Evolutionary conservation across 2,797 vertebrate species (phyloP).

Genomic region (Scolopax rusticola): DNA sequence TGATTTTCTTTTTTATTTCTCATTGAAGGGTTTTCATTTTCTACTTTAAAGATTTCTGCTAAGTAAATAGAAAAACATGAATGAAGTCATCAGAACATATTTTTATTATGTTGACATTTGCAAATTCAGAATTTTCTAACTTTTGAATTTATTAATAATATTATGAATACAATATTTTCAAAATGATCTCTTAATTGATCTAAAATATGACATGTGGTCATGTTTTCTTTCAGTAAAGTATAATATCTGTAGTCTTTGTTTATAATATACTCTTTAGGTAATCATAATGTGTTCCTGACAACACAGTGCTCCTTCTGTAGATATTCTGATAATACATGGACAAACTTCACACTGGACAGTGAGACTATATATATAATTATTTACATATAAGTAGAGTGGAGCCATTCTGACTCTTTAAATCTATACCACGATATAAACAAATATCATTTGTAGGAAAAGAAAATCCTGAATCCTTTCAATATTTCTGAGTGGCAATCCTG

Average conservation of each 20-base stretch:
- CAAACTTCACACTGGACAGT: background rate
- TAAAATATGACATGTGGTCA: background rate
- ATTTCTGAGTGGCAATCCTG: background rate
- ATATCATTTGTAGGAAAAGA: background rate
- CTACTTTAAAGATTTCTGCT: background rate
- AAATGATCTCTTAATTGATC: background rate
- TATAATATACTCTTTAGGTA: background rate
- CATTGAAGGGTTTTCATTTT: background rate
- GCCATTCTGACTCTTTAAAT: background rate
- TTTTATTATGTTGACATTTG: background rate
- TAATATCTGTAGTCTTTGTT: background rate
- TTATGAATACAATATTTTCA: background rate
- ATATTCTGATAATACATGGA: background rate
- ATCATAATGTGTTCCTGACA: fast-evolving
- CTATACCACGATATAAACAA: background rate
- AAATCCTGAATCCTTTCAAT: background rate
- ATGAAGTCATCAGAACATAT: background rate
- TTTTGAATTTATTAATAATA: background rate
- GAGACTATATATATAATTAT: background rate
- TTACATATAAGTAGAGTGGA: background rate
- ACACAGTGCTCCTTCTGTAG: background rate
- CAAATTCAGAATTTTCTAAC: background rate
- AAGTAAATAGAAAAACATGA: background rate
- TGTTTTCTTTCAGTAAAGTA: background rate
- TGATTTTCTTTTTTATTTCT: background rate